Evolutionary conservation across 2,888 invertebrate genomes (phyloP).

Genomic region (Lithophane socia): DNA sequence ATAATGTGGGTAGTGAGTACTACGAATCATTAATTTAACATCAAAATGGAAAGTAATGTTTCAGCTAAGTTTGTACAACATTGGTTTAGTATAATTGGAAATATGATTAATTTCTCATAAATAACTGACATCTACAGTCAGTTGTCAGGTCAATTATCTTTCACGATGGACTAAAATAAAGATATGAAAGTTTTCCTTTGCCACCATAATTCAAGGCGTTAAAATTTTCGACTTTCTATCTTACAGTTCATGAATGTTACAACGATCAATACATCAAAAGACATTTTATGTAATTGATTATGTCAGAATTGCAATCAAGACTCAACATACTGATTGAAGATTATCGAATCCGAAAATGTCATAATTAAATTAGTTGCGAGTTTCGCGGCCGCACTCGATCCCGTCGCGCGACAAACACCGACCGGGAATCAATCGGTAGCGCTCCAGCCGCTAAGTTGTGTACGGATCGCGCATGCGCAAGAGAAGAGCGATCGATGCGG

Average conservation of each 20-base stretch:
- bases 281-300: conserved; percentile 42
- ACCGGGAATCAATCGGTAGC: conserved; percentile 76
- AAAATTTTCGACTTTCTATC: conserved; percentile 4
- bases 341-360: conserved; percentile 60
- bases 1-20: neutral
- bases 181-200: neutral
- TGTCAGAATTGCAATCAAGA: conserved; percentile 40
- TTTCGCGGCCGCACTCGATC: conserved; percentile 61
- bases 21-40: neutral
- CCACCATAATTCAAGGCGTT: neutral
- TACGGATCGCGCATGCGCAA: conserved; percentile 77
- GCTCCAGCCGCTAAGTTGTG: conserved; percentile 79
- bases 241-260: conserved; percentile 7
- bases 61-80: neutral
- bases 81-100: conserved; percentile 14
- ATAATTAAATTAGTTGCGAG: conserved; percentile 65
- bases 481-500: conserved; percentile 83
- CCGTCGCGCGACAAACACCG: conserved; percentile 61
- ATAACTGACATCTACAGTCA: conserved; percentile 18
- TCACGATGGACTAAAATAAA: conserved; percentile 13
- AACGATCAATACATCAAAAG: conserved; percentile 51
- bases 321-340: conserved; percentile 43
- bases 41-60: conserved; percentile 1
- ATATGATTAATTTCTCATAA: conserved; percentile 14
- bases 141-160: conserved; percentile 28